Base-by-base conservation (phyloP, 2,113 vertebrate species). In the Dascyllus trimaculatus region DNA sequence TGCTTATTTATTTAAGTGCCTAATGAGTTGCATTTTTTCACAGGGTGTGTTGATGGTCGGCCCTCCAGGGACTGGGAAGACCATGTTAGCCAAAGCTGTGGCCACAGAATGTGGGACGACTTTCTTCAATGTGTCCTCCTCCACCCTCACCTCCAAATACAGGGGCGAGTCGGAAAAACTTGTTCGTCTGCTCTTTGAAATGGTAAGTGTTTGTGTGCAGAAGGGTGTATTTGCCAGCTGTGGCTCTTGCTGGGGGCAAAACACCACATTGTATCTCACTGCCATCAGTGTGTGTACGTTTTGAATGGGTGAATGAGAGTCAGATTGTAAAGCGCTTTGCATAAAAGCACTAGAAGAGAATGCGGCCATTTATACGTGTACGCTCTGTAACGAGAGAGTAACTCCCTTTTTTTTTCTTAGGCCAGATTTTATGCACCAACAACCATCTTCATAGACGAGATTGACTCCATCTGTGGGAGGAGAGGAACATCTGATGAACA, bases 11-110 rank as follows among this genome's bases (percentile, higher is more conserved):
- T n/a, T 24, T 15, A 49, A 15, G 15, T 35, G 22, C 32, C 9
- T 17, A 4, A 13, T 63, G 48, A 66, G 26, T 59, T 13, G 38
- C 22, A 15, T 64, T 62, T 67, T 68, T 7, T 75, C 52, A 85
- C 78, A 99, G 98, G 98, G 98, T 14, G 98, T 99, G n/a, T 79
- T 99, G 87, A 99, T 99, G 97, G 97, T 99, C 29, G 98, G 98
- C 45, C 98, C 98, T 19, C 98, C 98, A 17, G 98, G 98, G 69
- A 99, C 98, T 1, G 98, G 98, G 26, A 99, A 99, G 92, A 99
- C 98, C 26, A 96, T 99, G 29, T 89, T 99, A 78, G 98, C 98
- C 71, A 99, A 99, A 95, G 98, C 98, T 19, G 98, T 99, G 82
- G 98, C 98, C 66, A 99, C 98, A 4, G 98, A 99, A 89, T 99